Base-by-base conservation (phyloP, 2,113 vertebrate species). In the Poecile atricapillus region DNA sequence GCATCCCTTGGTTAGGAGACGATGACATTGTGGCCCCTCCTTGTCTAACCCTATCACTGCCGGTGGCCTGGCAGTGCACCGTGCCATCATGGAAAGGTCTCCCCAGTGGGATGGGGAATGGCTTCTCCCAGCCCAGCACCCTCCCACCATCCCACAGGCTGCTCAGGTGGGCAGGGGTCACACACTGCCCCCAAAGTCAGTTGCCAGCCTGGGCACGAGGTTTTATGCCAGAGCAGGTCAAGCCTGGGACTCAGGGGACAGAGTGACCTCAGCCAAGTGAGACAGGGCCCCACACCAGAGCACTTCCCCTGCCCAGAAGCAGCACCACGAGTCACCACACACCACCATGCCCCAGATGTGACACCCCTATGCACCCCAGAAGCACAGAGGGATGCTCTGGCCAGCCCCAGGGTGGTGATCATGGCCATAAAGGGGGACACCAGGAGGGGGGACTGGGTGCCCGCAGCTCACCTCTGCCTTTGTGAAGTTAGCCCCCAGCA, bases 91-190 rank as follows among this genome's bases (percentile, higher is more conserved):
- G 37, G 37, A 5, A 93, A 35, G 18, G 43, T 84, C 28, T 41
- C 52, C 31, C 28, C 1, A 0, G 19, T 7, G 21, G 20, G 28
- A 39, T 4, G 31, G n/a, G n/a, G 28, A 0, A 0, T 10, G 8
- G 16, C 14, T 84, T 41, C 70, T 83, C 63, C 68, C 33, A 46
- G 44, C 23, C 35, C 2, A 3, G 58, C 46, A 78, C 19, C 35
- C 60, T 58, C 30, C 43, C 8, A 18, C 59, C 31, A 15, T 37
- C 41, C 64, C 23, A 25, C 28, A 3, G 15, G 12, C 78, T 50
- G 27, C 41, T 44, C 46, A 39, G 28, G 47, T 1, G 8, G n/a
- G 43, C 65, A 71, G 20, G 13, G 22, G 12, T 70, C 56, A 68
- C 39, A 15, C n/a, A 50, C 4, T 1, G 0, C 9, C 20, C 50